phyloP scores from a whole-genome alignment of 2,888 invertebrate species.

The Thereva unica region DNA sequence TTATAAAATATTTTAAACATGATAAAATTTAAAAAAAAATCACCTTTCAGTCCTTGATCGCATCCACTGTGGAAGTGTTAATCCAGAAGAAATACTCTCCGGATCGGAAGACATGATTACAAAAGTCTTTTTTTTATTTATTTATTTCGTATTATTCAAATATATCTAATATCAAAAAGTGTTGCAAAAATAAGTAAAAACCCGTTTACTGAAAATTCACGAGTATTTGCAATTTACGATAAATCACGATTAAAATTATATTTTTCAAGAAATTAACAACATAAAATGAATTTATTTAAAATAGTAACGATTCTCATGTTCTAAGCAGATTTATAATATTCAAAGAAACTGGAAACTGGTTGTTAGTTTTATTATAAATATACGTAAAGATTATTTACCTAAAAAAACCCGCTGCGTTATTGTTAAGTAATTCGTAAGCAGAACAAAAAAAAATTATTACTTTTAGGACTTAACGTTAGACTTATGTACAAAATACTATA shows the following conservation, averaged over 20 bases:
- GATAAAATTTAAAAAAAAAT: slow-evolving; percentile 19
- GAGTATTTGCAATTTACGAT: slow-evolving; percentile 17
- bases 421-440: too few species aligned
- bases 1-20: background rate
- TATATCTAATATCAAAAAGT: background rate
- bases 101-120: slow-evolving; percentile 53
- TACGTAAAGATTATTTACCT: too few species aligned
- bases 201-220: slow-evolving; percentile 6
- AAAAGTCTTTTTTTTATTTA: background rate
- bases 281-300: background rate
- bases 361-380: too few species aligned
- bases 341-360: too few species aligned
- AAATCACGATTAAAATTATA: slow-evolving; percentile 10
- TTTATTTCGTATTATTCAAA: background rate
- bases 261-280: slow-evolving; percentile 24
- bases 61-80: slow-evolving; percentile 76
- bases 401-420: too few species aligned
- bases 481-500: slow-evolving; percentile 8
- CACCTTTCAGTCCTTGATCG: slow-evolving; percentile 59
- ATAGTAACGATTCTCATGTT: background rate
- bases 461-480: background rate
- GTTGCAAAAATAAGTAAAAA: background rate
- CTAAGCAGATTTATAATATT: too few species aligned
- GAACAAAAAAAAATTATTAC: too few species aligned
- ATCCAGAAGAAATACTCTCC: slow-evolving; percentile 62